Percentiles rank a stretch among this genome's conserved stretches.
Evolutionary conservation across 2,113 vertebrate species (phyloP).

Genomic region (Cnemophilus loriae): DNA sequence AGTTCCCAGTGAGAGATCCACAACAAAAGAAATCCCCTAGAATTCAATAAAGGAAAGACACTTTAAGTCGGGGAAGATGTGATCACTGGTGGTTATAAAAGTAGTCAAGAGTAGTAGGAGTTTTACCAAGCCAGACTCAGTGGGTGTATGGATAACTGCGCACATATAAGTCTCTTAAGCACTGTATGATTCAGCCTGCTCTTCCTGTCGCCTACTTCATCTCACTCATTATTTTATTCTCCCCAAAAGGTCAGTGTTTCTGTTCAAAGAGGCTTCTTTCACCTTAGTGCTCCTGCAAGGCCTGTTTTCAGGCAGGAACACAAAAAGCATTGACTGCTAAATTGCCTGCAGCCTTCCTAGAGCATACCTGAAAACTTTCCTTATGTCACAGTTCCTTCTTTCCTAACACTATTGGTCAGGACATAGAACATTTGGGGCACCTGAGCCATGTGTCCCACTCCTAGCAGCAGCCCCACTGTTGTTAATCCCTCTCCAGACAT

Average conservation of each 20-base stretch:
- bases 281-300: background rate
- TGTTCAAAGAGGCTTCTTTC: background rate
- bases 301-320: background rate
- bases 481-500: background rate
- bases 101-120: background rate
- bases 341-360: background rate
- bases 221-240: background rate
- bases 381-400: background rate
- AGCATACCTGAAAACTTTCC: background rate
- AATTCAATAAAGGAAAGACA: background rate
- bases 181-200: background rate
- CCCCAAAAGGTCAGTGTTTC: background rate
- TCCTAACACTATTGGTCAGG: background rate
- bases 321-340: background rate
- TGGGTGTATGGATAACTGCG: background rate
- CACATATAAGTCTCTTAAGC: accelerated
- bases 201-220: background rate
- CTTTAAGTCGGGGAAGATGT: background rate
- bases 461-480: background rate
- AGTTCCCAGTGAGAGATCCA: background rate
- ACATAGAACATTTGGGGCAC: background rate
- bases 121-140: background rate
- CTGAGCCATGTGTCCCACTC: background rate
- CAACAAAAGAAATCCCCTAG: background rate
- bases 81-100: background rate